These are phyloP conservation scores for Coturnix japonica DNA, from an alignment of 2,113 vertebrate genomes.

Conservation along the genomic window DNA sequence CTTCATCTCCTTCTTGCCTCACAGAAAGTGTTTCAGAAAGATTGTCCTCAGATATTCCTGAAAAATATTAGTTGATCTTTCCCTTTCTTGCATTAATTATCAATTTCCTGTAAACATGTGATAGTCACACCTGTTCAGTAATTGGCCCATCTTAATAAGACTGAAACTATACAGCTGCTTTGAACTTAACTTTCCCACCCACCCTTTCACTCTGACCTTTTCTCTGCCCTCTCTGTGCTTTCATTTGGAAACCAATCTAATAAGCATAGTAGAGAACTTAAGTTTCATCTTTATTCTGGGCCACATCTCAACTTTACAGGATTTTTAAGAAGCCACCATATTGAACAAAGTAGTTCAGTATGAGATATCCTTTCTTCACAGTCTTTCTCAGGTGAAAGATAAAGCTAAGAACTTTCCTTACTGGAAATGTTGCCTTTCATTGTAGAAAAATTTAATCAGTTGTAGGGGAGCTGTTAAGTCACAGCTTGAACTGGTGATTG, in stretches of 20 bases:
- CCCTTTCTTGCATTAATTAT: neutral
- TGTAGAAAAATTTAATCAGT: neutral
- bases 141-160: neutral
- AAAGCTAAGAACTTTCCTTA: neutral
- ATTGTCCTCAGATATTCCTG: neutral
- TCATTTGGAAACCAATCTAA: neutral
- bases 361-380: neutral
- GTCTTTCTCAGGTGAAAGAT: neutral
- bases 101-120: neutral
- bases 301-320: neutral
- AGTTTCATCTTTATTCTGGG: neutral
- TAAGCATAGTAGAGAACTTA: neutral
- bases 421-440: neutral
- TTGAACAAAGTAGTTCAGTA: neutral
- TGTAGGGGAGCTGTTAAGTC: no score
- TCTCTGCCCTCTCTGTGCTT: neutral
- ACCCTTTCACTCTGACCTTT: neutral
- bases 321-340: neutral
- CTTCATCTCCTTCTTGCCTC: neutral
- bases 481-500: no score
- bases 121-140: neutral
- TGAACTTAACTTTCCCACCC: neutral
- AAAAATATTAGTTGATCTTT: neutral
- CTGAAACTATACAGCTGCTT: neutral
- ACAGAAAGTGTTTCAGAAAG: neutral